Base-by-base conservation (phyloP, 2,888 invertebrate species). In the Tethea ocularis region DNA sequence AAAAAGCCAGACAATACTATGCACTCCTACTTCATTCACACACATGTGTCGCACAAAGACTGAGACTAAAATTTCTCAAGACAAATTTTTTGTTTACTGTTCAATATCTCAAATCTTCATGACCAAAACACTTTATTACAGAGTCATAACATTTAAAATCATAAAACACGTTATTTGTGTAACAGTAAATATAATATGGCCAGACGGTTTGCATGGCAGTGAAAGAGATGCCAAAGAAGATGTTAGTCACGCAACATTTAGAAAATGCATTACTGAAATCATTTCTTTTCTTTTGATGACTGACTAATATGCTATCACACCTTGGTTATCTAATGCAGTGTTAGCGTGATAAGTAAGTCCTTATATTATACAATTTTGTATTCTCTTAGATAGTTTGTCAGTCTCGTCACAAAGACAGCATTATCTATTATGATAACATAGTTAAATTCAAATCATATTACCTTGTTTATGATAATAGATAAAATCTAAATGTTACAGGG, bases 1-100 rank as follows among this genome's bases (percentile, higher is more conserved):
- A 83, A 84, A 83, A 77, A 75, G 75, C 84, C 91, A 89, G 90
- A 89, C 90, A 68, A 67, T 66, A 67, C 74, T 86, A 79, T 86
- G 68, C 69, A 62, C 67, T 69, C 67, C 66, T 75, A 79, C 77
- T 71, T 59, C 68, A 68, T 74, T 71, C 60, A 71, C 59, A 59
- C 61, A 72, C 60, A 57, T 72, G 67, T 75, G 64, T 67, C 61
- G 71, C 67, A 61, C 72, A 51, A 66, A 73, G 83, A 77, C 80
- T 80, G 74, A 66, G 68, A 61, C 72, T 72, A 72, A 70, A 72
- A 71, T 68, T 66, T 66, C 63, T 57, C 29, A 52, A 33, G 8
- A 52, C 68, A 64, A 71, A 64, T 20, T 58, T 36, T 2, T 0
- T 52, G 56, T 64, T 60, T 66, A 54, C 63, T 7, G 56, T 10